These are phyloP conservation scores for Drosophila punjabiensis DNA, from an alignment of 1,140 invertebrate genomes.

Conservation along the genomic window DNA sequence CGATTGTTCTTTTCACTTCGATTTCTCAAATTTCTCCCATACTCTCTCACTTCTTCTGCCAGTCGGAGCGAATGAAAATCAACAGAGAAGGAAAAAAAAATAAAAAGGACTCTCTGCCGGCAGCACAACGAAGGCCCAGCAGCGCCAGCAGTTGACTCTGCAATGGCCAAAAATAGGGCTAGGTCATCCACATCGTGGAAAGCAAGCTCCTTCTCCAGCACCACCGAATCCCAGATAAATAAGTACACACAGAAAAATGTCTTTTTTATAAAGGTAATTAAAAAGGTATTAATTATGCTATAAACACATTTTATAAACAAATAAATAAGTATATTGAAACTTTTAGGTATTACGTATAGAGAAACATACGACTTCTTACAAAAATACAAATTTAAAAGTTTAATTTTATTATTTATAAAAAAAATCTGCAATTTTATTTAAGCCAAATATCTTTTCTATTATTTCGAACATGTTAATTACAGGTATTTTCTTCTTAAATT, in stretches of 20 bases:
- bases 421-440: no score
- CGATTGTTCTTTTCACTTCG: conserved; percentile 5
- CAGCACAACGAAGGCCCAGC: conserved; percentile 25
- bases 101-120: conserved; percentile 38
- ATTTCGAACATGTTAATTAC: no score
- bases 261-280: background rate
- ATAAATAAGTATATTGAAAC: no score
- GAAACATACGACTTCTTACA: no score
- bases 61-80: background rate
- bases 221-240: background rate
- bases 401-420: no score
- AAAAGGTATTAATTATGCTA: no score
- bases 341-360: no score
- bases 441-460: no score
- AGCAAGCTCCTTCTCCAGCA: background rate
- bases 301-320: no score
- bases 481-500: no score
- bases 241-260: conserved; percentile 8
- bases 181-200: conserved; percentile 67
- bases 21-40: background rate
- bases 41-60: background rate
- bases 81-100: conserved; percentile 13
- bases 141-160: conserved; percentile 50
- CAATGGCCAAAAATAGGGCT: conserved; percentile 73
- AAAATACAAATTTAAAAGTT: no score